Conservation (phyloP, 2,888 invertebrate species). For the Tenodera sinensis region DNA sequence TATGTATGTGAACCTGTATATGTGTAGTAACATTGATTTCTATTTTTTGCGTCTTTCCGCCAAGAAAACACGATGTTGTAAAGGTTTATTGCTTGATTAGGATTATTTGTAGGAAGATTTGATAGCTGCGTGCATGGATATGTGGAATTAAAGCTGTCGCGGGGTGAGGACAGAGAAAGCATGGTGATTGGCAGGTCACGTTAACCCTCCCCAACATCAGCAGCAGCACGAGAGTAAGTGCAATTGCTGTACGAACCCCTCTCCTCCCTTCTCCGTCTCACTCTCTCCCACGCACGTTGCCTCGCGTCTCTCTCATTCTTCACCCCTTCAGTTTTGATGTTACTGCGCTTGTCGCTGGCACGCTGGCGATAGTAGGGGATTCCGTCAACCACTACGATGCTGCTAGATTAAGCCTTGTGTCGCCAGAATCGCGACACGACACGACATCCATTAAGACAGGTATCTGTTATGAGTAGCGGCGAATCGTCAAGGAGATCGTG, state of each 20-base stretch:
- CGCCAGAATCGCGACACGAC: too few relatives aligned
- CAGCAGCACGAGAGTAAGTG: neutral
- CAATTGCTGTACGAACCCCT: neutral
- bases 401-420: slow-evolving; percentile 8
- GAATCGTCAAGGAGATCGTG: neutral
- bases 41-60: too few relatives aligned
- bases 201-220: slow-evolving; percentile 4
- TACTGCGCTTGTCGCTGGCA: slow-evolving; percentile 6
- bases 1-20: too few relatives aligned
- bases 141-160: too few relatives aligned
- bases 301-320: neutral
- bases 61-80: too few relatives aligned
- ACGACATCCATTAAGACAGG: neutral
- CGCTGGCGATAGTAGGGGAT: neutral
- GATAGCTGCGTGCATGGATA: too few relatives aligned
- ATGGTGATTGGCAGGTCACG: slow-evolving; percentile 7
- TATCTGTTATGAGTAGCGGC: neutral
- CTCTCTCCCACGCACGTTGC: neutral
- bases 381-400: slow-evolving; percentile 5
- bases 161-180: neutral
- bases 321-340: slow-evolving; percentile 13
- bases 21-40: too few relatives aligned
- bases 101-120: too few relatives aligned
- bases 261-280: neutral
- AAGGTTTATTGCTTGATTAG: too few relatives aligned